Conservation (phyloP, 2,888 invertebrate genomes). For the Helleia helle region DNA sequence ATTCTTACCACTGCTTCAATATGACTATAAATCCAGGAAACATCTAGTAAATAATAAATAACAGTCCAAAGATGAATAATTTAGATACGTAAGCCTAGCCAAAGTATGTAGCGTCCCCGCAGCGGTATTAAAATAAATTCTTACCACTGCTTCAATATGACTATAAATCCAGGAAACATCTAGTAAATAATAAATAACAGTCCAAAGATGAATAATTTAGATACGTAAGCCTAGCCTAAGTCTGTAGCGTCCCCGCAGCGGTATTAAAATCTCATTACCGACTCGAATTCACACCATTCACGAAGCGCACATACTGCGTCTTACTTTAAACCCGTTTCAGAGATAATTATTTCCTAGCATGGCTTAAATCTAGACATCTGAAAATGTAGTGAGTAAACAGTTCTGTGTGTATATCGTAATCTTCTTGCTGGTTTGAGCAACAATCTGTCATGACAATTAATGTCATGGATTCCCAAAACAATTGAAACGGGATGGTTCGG, state of each 20-base stretch:
- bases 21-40: no score
- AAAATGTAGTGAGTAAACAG: background rate
- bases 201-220: background rate
- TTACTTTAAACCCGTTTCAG: background rate
- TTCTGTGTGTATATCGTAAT: no score
- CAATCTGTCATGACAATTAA: no score
- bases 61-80: no score
- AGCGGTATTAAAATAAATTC: constrained; percentile 14
- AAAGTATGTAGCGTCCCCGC: background rate
- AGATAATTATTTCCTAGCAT: constrained; percentile 1
- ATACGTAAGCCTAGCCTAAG: background rate
- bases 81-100: background rate
- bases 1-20: no score
- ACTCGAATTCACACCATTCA: constrained; percentile 2
- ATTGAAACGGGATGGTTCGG: no score
- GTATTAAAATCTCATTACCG: constrained; percentile 15
- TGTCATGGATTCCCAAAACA: no score
- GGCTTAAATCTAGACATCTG: background rate
- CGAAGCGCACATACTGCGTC: background rate
- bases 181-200: no score
- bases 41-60: no score
- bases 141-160: no score
- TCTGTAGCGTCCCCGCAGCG: constrained; percentile 8
- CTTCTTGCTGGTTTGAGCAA: no score
- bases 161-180: no score